Conservation (phyloP, 1,140 invertebrate genomes). For the Yoshiicerus persimilis region DNA sequence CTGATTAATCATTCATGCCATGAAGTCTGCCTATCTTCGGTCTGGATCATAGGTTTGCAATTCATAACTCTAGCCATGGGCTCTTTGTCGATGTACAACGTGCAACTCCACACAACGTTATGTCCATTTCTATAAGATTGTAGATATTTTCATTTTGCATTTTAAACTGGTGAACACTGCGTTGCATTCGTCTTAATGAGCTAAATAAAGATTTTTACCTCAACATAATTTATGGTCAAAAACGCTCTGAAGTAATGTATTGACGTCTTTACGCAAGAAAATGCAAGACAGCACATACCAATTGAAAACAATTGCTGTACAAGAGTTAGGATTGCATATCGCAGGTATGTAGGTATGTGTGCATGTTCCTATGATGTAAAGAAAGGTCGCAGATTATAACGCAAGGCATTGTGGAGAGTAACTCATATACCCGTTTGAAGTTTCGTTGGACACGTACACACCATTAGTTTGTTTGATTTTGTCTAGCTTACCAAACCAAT, state of each 20-base stretch:
- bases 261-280: background rate
- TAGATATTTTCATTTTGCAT: background rate
- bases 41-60: background rate
- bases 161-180: background rate
- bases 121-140: background rate
- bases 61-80: background rate
- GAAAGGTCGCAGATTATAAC: background rate
- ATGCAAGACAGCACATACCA: background rate
- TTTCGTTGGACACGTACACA: background rate
- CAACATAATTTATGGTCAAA: background rate
- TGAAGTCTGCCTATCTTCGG: background rate
- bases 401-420: too few relatives aligned
- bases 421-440: background rate
- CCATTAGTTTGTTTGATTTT: background rate
- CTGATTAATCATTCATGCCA: conserved; percentile 36
- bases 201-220: background rate
- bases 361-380: too few relatives aligned
- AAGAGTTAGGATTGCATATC: background rate
- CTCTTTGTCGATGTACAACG: background rate
- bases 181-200: background rate
- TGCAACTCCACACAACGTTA: background rate
- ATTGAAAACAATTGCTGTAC: background rate
- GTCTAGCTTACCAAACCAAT: too few relatives aligned
- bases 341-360: background rate
- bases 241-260: background rate